Conservation (phyloP, 2,888 invertebrate genomes). For the Hipparchia sbordonii region DNA sequence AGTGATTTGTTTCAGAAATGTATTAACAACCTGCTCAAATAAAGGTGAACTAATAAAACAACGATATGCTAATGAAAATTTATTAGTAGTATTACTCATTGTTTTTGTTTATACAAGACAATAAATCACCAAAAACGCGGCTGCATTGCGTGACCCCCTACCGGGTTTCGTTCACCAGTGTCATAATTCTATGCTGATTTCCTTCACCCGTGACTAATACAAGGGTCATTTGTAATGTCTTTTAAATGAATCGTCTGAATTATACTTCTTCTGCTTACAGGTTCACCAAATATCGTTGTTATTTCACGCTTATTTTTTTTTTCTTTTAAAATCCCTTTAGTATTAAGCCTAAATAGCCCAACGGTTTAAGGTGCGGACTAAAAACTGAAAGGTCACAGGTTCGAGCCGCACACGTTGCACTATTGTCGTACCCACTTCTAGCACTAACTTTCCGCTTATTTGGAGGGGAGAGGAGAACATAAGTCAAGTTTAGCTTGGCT, state of each 20-base stretch:
- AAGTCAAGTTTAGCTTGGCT: too few species aligned
- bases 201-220: slow-evolving; percentile 71
- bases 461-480: too few species aligned
- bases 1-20: background rate
- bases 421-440: too few species aligned
- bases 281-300: background rate
- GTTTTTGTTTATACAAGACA: slow-evolving; percentile 50
- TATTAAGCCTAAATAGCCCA: too few species aligned
- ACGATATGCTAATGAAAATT: slow-evolving; percentile 42
- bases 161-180: slow-evolving; percentile 68
- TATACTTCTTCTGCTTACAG: background rate
- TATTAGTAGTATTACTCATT: slow-evolving; percentile 67
- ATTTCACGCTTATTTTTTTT: too few species aligned
- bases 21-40: slow-evolving; percentile 13
- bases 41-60: slow-evolving; percentile 29
- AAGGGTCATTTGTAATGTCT: slow-evolving; percentile 59
- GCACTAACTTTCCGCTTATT: too few species aligned
- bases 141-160: slow-evolving; percentile 61
- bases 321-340: too few species aligned
- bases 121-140: slow-evolving; percentile 79
- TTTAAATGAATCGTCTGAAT: slow-evolving; percentile 40
- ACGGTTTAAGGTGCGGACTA: too few species aligned
- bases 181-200: slow-evolving; percentile 77
- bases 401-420: too few species aligned
- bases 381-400: too few species aligned